These are phyloP conservation scores for Glandiceps talaboti DNA, from an alignment of 53 echinoderm and acorn worm species.

Conservation along the genomic window DNA sequence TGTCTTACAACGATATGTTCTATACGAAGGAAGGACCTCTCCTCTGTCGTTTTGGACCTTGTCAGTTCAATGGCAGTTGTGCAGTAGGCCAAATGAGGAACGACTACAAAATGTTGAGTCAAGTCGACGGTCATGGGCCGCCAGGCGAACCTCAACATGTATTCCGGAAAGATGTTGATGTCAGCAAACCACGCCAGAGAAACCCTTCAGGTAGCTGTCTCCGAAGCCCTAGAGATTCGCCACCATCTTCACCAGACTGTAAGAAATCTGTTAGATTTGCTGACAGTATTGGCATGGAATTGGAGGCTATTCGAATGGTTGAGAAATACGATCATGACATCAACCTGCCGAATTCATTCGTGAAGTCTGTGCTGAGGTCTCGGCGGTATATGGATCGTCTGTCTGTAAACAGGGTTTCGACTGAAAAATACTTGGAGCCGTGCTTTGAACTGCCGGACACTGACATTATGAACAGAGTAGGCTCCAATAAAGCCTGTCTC, in stretches of 20 bases:
- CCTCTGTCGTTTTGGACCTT: neutral
- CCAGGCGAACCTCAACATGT: too few species aligned
- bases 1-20: too few species aligned
- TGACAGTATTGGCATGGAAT: neutral
- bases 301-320: neutral
- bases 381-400: neutral
- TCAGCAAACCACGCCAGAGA: neutral
- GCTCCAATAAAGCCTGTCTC: constrained; percentile 40
- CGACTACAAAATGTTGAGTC: neutral
- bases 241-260: neutral
- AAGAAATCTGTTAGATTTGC: neutral
- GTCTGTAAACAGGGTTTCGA: neutral
- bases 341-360: neutral
- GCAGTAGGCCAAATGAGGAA: neutral
- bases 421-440: constrained; percentile 19
- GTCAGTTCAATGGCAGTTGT: neutral
- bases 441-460: constrained; percentile 62
- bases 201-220: neutral
- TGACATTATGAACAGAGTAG: constrained; percentile 38
- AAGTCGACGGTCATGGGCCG: neutral
- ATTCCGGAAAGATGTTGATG: neutral
- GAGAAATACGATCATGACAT: neutral
- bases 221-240: neutral
- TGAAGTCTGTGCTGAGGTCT: neutral
- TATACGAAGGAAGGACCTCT: neutral